These are phyloP conservation scores for Theonella swinhoei DNA, from an alignment of 37 sponge, comb jelly and placozoan species.

Conservation along the genomic window DNA sequence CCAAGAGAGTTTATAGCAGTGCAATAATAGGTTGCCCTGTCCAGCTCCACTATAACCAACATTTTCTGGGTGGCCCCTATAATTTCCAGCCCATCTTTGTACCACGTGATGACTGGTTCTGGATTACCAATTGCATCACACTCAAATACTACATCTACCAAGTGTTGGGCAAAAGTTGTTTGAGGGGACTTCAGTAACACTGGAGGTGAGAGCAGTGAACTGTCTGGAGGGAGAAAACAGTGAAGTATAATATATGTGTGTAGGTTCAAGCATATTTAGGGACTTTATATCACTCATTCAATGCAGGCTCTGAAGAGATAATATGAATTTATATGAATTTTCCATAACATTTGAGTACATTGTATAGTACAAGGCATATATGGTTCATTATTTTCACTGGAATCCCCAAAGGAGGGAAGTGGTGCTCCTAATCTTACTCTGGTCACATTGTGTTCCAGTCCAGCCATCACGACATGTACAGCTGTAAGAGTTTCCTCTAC, in stretches of 20 bases:
- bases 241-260: no score
- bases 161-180: not conserved
- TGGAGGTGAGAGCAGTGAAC: not conserved
- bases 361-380: no score
- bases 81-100: slow-evolving; percentile 27
- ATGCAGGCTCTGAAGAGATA: no score
- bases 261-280: no score
- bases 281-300: no score
- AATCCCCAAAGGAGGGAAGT: no score
- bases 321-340: no score
- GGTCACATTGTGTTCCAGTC: slow-evolving; percentile 27
- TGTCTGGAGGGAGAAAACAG: not conserved
- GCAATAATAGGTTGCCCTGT: slow-evolving; percentile 37
- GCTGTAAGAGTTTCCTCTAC: not conserved
- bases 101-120: slow-evolving; percentile 50
- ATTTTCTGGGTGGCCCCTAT: not conserved
- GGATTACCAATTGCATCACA: slow-evolving; percentile 40
- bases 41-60: slow-evolving; percentile 25
- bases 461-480: slow-evolving; percentile 26
- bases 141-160: not conserved
- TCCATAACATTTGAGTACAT: no score
- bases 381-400: no score
- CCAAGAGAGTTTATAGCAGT: slow-evolving; percentile 4
- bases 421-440: no score
- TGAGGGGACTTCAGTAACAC: not conserved